Evolutionary conservation across 2,113 vertebrate genomes (phyloP).

Genomic region (Anoplopoma fimbria): DNA sequence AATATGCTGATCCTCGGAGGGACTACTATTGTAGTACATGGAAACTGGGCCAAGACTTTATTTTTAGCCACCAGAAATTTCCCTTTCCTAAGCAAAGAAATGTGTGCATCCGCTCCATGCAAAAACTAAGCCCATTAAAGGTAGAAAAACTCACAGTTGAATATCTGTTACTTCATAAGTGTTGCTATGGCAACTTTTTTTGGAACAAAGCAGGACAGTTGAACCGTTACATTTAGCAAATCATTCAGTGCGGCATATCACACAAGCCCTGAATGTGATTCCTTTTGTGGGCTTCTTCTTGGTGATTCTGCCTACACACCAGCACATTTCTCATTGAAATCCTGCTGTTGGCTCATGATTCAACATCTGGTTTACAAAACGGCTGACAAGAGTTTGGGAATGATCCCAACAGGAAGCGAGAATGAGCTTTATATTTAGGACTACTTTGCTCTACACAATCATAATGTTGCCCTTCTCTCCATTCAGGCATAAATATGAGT

Average conservation of each 20-base stretch:
- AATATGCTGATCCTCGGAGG: slow-evolving; percentile 12
- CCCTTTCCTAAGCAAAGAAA: slow-evolving; percentile 36
- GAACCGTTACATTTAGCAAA: slow-evolving; percentile 41
- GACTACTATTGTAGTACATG: slow-evolving; percentile 32
- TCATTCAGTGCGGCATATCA: slow-evolving; percentile 20
- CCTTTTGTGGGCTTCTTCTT: slow-evolving; percentile 25
- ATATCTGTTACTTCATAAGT: slow-evolving; percentile 30
- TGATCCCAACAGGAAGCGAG: slow-evolving; percentile 10
- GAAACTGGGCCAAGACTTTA: slow-evolving; percentile 57
- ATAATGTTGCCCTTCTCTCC: not conserved
- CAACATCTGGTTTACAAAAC: slow-evolving; percentile 18
- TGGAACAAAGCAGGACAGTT: slow-evolving; percentile 48
- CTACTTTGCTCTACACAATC: not conserved
- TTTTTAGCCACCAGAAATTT: slow-evolving; percentile 51
- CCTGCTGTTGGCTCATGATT: slow-evolving; percentile 28
- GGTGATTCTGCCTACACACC: slow-evolving; percentile 27
- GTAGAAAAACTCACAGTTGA: slow-evolving; percentile 6
- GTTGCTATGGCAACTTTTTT: slow-evolving; percentile 71
- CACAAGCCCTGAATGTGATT: slow-evolving; percentile 28
- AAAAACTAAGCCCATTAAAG: slow-evolving; percentile 11
- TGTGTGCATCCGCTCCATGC: slow-evolving; percentile 1
- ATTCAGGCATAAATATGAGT: slow-evolving; percentile 91
- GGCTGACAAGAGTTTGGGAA: not conserved
- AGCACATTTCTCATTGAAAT: slow-evolving; percentile 24
- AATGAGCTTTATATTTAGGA: slow-evolving; percentile 7